Base-by-base conservation (phyloP, 2,888 invertebrate genomes). In the Agriopis aurantiaria region DNA sequence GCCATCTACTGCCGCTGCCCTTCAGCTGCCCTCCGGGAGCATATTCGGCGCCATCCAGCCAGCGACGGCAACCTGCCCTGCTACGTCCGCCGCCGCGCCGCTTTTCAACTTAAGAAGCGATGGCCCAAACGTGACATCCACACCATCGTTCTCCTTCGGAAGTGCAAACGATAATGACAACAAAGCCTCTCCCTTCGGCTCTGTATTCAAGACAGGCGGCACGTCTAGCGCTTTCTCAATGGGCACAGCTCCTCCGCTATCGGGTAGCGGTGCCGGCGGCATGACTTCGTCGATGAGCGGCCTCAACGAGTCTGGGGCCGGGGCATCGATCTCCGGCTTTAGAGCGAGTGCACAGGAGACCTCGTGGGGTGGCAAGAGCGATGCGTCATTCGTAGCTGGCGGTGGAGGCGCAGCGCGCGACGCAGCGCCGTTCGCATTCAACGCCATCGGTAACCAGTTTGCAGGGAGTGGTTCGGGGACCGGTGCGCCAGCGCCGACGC, bases 61-160 rank as follows among this genome's bases (percentile, higher is more conserved):
- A 7, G 45, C 81, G 6, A 46, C 45, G 56, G 56, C 10, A 5
- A 9, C 48, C 48, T 9, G 11, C 12, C 6, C 12, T 12, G 12
- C 11, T 3, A 12, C 40, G 3, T 8, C 58, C 8, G 8, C 58
- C 40, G 51, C 82, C 12, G 73, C 82, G 2, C 78, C 88, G n/a
- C 56, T 89, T 40, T 93, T 92, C 67, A 86, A 80, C 73, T 91
- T 91, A 65, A 88, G 88, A 1, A 77, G 55, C 14, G 86, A 75
- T 65, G 68, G 75, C 8, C 33, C 77, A 11, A 58, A 71, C n/a
- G 40, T 80, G 3, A 71, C 79, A n/a, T 62, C 83, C 14, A 76
- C 77, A 51, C 45, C 77, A 62, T 86, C 80, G 62, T 92, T 92
- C 60, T 79, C 79, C 10, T 92, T 92, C 68, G 85, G 86, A 8